Conservation (phyloP, 2,888 invertebrate genomes). For the Microctonus brassicae region DNA sequence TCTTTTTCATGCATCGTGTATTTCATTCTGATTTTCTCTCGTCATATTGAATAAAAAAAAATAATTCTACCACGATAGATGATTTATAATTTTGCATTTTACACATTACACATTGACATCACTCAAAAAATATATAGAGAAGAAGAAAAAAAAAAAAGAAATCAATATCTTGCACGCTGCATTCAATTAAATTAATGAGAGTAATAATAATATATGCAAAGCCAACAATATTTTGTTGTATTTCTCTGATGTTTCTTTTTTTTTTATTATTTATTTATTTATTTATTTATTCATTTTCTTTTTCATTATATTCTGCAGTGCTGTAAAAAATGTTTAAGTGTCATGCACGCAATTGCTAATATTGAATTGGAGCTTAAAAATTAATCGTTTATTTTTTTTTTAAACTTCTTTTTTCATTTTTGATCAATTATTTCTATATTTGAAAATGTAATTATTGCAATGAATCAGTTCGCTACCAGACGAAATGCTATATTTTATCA, state of each 20-base stretch:
- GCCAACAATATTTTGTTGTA: too few species aligned
- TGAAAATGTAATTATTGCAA: constrained; percentile 50
- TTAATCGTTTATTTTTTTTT: constrained; percentile 21
- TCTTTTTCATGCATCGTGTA: constrained; percentile 7
- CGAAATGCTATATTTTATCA: constrained; percentile 41
- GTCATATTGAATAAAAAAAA: not conserved
- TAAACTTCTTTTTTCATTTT: not conserved
- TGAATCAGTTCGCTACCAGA: constrained; percentile 47
- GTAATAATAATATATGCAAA: too few species aligned
- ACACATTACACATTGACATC: too few species aligned
- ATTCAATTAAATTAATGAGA: too few species aligned
- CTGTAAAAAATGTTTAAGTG: constrained; percentile 20
- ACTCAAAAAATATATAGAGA: too few species aligned
- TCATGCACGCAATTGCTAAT: constrained; percentile 33
- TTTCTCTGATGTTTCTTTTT: too few species aligned
- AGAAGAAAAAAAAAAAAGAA: too few species aligned
- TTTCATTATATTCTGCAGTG: not conserved
- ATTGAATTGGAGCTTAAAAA: constrained; percentile 32
- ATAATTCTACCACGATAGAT: too few species aligned
- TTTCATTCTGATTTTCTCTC: constrained; percentile 11
- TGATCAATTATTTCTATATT: constrained; percentile 35
- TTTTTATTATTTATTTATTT: too few species aligned
- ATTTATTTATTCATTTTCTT: not conserved
- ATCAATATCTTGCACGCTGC: too few species aligned
- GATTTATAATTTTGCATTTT: too few species aligned